Evolutionary conservation across 2,797 vertebrate genomes (phyloP), one percentile per base, ranked within the genome.

Genomic region (Numenius phaeopus): DNA sequence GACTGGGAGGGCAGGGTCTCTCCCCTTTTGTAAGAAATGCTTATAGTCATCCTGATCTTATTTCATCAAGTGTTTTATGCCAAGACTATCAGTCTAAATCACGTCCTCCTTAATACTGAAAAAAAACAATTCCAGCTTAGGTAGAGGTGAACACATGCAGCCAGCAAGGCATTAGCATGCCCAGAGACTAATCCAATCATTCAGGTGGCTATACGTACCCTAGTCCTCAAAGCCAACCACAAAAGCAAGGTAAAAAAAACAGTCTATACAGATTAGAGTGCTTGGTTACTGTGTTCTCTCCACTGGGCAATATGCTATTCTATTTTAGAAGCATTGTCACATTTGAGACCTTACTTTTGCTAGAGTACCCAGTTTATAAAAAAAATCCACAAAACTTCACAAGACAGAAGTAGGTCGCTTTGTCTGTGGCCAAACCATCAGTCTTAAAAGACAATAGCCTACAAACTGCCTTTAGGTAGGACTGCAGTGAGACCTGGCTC

Each of bases 1-100:
- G 5, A 34, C 32, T 0, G 8, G 10, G 9, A 4, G 13, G 13
- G 5, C 3, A 77, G 21, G 7, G n/a, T 71, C 47, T n/a, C 44
- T n/a, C 44, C 32, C 29, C 42, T 69, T 65, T 54, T 19, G 6
- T 44, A 72, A 71, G 27, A 14, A 39, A 62, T 39, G 11, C 10
- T 57, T 86, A 40, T 4, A 54, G 22, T 67, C 50, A 77, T 62
- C 40, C 72, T 49, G 16, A 87, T 46, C 9, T 8, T 52, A 22
- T 57, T 66, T 80, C 2, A 0, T 21, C 1, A 8, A 52, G 10
- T 27, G 14, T 54, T 90, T n/a, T 62, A 59, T 30, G 22, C 12
- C 14, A 40, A 64, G 29, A 76, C 44, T 52, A 47, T 5, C 10
- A 2, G 24, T 39, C 27, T 58, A 84, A 57, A 81, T 39, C 24